Evolutionary conservation across 1,140 invertebrate species (phyloP).

Genomic region (Lepidurus arcticus): DNA sequence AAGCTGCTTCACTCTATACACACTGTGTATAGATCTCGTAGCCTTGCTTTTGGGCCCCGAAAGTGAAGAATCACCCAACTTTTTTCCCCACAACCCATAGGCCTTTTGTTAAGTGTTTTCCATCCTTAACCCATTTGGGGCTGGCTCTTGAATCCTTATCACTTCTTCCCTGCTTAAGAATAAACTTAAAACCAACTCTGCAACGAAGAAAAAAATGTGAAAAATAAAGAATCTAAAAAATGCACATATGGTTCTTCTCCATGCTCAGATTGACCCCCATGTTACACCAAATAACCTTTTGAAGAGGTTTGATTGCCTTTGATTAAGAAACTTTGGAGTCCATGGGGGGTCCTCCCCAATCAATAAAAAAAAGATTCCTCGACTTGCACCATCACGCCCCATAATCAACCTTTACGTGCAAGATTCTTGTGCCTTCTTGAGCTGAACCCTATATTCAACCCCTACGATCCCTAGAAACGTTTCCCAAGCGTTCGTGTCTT

Average conservation of each 20-base stretch:
- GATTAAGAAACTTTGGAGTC: neutral
- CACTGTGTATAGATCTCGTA: neutral
- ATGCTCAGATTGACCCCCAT: neutral
- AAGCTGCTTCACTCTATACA: neutral
- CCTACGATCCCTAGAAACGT: neutral
- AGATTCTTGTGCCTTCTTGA: neutral
- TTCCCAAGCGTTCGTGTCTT: neutral
- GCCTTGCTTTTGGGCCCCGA: neutral
- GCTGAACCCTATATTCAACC: neutral
- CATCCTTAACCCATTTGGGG: neutral
- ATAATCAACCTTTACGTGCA: neutral
- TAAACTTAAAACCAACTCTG: neutral
- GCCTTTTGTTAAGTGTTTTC: constrained; percentile 10
- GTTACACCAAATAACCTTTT: constrained; percentile 12
- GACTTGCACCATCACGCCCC: neutral
- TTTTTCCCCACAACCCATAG: neutral
- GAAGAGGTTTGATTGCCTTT: neutral
- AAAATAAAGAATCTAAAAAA: neutral
- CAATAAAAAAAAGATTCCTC: constrained; percentile 8
- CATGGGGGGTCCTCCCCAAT: neutral
- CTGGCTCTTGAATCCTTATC: constrained; percentile 11
- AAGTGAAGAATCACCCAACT: neutral
- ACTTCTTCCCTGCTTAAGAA: neutral
- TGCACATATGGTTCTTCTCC: constrained; percentile 15
- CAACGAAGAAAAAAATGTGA: neutral